A percentile compares a stretch with the other conserved stretches of the same genome.
These are phyloP conservation scores for Cossypha polioptera DNA, from an alignment of 2,797 vertebrate genomes.

Conservation along the genomic window DNA sequence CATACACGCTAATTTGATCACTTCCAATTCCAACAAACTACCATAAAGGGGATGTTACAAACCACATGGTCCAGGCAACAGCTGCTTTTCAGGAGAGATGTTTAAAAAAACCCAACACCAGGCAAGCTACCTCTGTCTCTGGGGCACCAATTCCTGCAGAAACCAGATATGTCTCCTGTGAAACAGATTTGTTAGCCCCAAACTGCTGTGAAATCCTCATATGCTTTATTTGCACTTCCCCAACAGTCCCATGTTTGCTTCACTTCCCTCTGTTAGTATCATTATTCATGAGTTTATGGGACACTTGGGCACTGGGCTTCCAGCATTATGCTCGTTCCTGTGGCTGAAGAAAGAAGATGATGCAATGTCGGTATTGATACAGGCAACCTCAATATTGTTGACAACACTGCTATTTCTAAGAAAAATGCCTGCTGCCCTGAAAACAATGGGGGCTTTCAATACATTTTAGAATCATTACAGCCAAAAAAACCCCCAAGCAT, in stretches of 20 bases:
- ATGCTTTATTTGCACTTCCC: neutral
- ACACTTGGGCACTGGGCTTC: neutral
- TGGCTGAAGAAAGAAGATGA: neutral
- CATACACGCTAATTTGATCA: neutral
- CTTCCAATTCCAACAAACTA: neutral
- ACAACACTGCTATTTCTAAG: neutral
- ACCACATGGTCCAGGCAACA: neutral
- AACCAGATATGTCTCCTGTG: conserved; percentile 30
- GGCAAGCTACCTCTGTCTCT: neutral
- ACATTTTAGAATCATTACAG: neutral
- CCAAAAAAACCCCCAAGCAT: neutral
- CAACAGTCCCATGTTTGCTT: neutral
- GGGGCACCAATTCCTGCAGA: conserved; percentile 9
- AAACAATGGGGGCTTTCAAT: neutral
- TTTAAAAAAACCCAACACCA: neutral
- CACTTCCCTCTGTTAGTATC: neutral
- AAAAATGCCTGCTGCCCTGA: neutral
- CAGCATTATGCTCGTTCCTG: neutral
- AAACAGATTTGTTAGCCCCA: neutral
- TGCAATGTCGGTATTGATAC: neutral
- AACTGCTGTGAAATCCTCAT: neutral
- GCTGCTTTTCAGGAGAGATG: neutral
- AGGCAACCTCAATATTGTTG: neutral
- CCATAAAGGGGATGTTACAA: neutral
- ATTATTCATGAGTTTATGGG: neutral